Base-by-base conservation (phyloP, 2,113 vertebrate species). In the Phoenicopterus ruber region DNA sequence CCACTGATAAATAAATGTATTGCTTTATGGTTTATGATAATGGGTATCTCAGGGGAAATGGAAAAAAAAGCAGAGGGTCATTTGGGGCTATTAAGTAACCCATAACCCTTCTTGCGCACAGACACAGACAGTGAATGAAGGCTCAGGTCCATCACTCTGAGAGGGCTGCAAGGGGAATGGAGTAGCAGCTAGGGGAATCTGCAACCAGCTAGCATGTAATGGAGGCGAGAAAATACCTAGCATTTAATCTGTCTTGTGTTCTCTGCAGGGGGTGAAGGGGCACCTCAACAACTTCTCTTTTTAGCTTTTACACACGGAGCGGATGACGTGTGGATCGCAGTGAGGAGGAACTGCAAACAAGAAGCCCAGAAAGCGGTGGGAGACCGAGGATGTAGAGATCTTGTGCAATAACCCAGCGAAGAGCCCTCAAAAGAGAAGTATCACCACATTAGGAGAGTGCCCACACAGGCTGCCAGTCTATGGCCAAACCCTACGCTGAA, bases 361-460 rank as follows among this genome's bases (percentile, higher is more conserved):
- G 36, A 82, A 28, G 61, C 34, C 18, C 70, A 82, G 34, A 47
- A 80, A 93, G 47, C 0, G 0, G 18, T 2, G 2, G 31, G 42
- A 59, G 18, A 88, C 24, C 0, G 0, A 79, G 28, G 62, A 65
- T 2, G 1, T 21, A 24, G 40, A 77, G 62, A 58, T 46, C 14
- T 31, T 69, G 38, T 31, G 36, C 46, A 70, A 38, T 11, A 81
- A 74, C 2, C 6, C 63, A 49, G 14, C 0, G 6, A 7, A 83
- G 7, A 12, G 13, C 40, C 54, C 44, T n/a, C 8, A 3, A 72
- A 78, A 84, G 13, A n/a, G 32, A 50, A 82, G 18, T 17, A 76
- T 28, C 44, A n/a, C 10, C 1, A 1, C 17, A 58, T 29, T 61
- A 40, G 31, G 7, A 54, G n/a, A 59, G 16, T 24, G 21, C 7